Conservation (phyloP, 64 coral and sea anemone genomes). For the Anthopleura sola region DNA sequence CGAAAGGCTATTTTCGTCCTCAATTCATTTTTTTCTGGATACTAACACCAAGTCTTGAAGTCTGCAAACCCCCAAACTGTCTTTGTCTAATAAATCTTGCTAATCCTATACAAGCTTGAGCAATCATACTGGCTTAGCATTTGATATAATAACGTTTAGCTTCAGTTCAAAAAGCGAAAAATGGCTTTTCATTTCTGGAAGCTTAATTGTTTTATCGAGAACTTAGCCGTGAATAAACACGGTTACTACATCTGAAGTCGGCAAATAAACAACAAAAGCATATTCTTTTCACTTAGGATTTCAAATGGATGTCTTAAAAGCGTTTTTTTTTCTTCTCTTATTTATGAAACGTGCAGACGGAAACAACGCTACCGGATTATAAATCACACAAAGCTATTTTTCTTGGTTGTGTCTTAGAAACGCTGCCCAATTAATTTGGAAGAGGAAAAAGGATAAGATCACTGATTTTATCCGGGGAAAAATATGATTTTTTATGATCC, state of each 20-base stretch:
- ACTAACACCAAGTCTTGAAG: not conserved
- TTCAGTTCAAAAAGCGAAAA: not conserved
- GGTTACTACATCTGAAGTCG: not conserved
- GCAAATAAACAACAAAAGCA: not conserved
- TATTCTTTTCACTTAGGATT: not conserved
- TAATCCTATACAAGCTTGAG: not conserved
- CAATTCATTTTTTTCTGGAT: not conserved
- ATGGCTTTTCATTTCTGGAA: not conserved
- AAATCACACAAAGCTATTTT: not conserved
- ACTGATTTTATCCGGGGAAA: not conserved
- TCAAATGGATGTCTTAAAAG: not conserved
- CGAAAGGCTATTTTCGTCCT: not conserved
- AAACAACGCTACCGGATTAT: not conserved
- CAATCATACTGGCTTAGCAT: not conserved
- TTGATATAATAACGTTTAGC: not conserved
- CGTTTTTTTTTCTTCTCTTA: too few relatives aligned
- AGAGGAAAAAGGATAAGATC: not conserved
- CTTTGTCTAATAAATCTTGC: not conserved
- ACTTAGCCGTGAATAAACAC: not conserved
- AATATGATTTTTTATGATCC: not conserved
- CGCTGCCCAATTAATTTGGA: not conserved
- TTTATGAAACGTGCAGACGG: not conserved
- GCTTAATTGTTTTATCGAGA: not conserved
- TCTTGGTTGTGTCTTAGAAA: not conserved
- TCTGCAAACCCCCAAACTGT: not conserved